These are phyloP conservation scores for Arbacia lixula DNA, from an alignment of 53 echinoderm and acorn worm genomes.

Conservation along the genomic window DNA sequence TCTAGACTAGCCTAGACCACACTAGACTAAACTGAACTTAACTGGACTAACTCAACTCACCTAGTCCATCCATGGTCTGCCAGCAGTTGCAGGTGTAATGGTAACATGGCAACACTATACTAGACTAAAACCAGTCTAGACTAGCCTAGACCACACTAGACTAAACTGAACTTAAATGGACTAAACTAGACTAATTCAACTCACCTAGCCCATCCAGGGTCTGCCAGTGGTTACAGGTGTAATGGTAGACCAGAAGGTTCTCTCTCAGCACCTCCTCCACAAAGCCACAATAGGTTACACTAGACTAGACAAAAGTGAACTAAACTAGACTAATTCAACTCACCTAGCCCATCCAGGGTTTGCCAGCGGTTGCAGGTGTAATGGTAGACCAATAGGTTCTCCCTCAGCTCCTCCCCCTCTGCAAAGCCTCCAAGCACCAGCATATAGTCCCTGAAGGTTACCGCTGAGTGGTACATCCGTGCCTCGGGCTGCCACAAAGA, in stretches of 20 bases:
- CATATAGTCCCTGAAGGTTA: constrained; percentile 69
- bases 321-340: background rate
- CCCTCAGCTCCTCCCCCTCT: constrained; percentile 60
- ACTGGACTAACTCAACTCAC: no score
- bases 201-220: constrained; percentile 62
- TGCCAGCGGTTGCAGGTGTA: constrained; percentile 84
- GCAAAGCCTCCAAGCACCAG: constrained; percentile 82
- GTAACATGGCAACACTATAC: no score
- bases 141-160: no score
- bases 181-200: no score
- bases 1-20: no score
- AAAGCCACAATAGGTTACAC: no score
- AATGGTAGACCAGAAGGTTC: constrained; percentile 76
- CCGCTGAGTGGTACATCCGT: constrained; percentile 81
- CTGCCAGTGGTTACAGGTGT: constrained; percentile 79
- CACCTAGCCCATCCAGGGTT: constrained; percentile 58
- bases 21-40: no score
- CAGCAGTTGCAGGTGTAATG: no score
- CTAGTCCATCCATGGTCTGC: no score
- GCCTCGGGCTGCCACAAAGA: constrained; percentile 58
- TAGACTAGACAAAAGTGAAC: background rate
- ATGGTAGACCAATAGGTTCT: constrained; percentile 72
- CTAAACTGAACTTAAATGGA: no score
- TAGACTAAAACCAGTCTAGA: no score
- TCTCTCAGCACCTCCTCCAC: constrained; percentile 64